phyloP scores from a whole-genome alignment of 2,888 invertebrate species.

The Drosophila falleni region DNA sequence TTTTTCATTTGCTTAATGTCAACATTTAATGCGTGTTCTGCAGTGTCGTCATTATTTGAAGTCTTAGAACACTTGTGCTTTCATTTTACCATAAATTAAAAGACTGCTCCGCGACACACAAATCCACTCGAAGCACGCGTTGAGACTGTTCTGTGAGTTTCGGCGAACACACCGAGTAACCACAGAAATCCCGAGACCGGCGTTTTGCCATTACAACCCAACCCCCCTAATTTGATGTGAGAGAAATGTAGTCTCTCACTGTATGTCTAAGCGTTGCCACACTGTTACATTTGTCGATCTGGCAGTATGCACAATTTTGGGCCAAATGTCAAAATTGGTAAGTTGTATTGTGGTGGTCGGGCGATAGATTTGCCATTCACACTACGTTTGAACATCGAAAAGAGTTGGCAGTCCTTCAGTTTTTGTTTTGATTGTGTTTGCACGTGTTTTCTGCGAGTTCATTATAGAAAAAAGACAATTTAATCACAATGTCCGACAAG shows the following conservation, averaged over 20 bases:
- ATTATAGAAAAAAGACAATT: slow-evolving; percentile 26
- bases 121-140: slow-evolving; percentile 39
- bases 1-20: slow-evolving; percentile 13
- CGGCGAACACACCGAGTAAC: slow-evolving; percentile 34
- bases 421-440: slow-evolving; percentile 72
- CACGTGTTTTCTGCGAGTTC: slow-evolving; percentile 66
- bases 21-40: slow-evolving; percentile 5
- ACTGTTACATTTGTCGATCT: too few species aligned
- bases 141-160: slow-evolving; percentile 50
- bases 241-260: slow-evolving; percentile 14
- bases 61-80: slow-evolving; percentile 31
- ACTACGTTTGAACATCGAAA: not conserved
- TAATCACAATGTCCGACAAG: slow-evolving; percentile 82
- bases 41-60: slow-evolving; percentile 15
- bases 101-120: slow-evolving; percentile 29
- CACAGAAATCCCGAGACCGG: slow-evolving; percentile 64
- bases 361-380: slow-evolving; percentile 27
- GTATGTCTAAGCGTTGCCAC: too few species aligned
- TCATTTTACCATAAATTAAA: slow-evolving; percentile 31
- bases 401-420: slow-evolving; percentile 50
- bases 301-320: too few species aligned
- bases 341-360: too few species aligned
- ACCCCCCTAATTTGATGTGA: slow-evolving; percentile 32
- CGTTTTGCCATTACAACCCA: slow-evolving; percentile 52
- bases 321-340: too few species aligned